These are phyloP conservation scores for Zygaena filipendulae DNA, from an alignment of 2,888 invertebrate species.

Conservation along the genomic window DNA sequence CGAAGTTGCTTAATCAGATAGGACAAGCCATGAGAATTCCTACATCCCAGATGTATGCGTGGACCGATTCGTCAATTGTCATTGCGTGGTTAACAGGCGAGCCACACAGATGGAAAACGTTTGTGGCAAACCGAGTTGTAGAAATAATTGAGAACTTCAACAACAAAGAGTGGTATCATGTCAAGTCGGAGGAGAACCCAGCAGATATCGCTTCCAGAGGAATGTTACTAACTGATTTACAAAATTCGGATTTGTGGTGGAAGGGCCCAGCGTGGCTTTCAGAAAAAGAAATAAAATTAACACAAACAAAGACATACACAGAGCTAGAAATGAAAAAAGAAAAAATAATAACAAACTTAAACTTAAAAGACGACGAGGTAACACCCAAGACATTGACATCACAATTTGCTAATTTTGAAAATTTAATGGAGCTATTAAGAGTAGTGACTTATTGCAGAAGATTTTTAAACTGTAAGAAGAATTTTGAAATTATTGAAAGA, in stretches of 20 bases:
- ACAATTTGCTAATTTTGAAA: conserved; percentile 4
- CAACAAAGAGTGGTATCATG: conserved; percentile 15
- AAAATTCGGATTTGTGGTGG: conserved; percentile 14
- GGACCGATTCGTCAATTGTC: conserved; percentile 7
- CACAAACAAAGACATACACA: conserved; percentile 1
- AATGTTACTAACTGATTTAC: conserved; percentile 9
- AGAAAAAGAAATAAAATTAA: conserved; percentile 9
- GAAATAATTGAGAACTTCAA: conserved; percentile 13
- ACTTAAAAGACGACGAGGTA: not conserved
- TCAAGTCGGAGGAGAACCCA: conserved; percentile 16
- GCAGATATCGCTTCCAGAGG: conserved; percentile 18
- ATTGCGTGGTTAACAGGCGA: conserved; percentile 15
- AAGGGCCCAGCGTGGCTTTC: conserved; percentile 16
- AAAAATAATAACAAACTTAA: conserved; percentile 1
- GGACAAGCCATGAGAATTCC: conserved; percentile 11
- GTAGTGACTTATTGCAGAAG: conserved; percentile 4
- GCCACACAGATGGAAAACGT: conserved; percentile 17
- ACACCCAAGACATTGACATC: too few relatives aligned
- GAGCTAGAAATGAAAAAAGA: conserved; percentile 1
- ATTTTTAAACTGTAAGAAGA: conserved; percentile 7
- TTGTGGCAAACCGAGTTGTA: conserved; percentile 14
- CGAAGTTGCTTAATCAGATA: conserved; percentile 14
- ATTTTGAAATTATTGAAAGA: not conserved
- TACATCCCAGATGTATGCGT: conserved; percentile 6
- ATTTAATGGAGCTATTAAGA: conserved; percentile 4